phyloP scores from a whole-genome alignment of 2,888 invertebrate genomes.

The Cephus spinipes region DNA sequence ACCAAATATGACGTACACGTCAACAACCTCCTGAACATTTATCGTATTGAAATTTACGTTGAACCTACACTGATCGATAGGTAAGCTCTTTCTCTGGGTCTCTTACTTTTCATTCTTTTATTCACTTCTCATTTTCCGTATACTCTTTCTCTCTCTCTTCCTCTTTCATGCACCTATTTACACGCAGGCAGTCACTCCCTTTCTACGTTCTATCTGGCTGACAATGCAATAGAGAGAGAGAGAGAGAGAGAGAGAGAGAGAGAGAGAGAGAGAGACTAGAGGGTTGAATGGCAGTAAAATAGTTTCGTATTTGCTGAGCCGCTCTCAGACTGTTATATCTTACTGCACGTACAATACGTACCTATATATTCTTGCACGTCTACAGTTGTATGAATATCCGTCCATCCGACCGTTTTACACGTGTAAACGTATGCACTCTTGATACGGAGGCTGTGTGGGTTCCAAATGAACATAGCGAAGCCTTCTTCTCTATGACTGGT shows the following conservation, averaged over 20 bases:
- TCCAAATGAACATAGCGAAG: background rate
- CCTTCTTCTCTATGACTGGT: background rate
- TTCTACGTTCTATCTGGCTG: conserved; percentile 12
- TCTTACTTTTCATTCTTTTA: conserved; percentile 9
- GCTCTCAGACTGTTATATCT: conserved; percentile 24
- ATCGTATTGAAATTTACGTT: background rate
- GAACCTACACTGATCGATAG: conserved; percentile 24
- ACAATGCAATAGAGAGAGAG: conserved; percentile 14
- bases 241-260: background rate
- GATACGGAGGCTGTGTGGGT: background rate
- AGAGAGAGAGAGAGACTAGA: conserved; percentile 16
- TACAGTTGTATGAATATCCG: conserved; percentile 9
- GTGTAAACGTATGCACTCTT: background rate
- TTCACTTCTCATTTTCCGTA: background rate
- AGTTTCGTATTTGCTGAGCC: conserved; percentile 39
- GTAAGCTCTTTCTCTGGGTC: conserved; percentile 4
- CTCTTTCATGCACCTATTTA: conserved; percentile 4
- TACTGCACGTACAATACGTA: conserved; percentile 1
- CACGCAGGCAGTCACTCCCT: background rate
- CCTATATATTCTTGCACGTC: conserved; percentile 1
- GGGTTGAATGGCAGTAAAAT: conserved; percentile 34
- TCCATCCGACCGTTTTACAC: conserved; percentile 21
- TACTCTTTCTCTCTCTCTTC: background rate
- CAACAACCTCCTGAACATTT: background rate
- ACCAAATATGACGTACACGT: background rate